Percentiles rank a stretch among this genome's conserved stretches.
Conservation (phyloP, 1,140 invertebrate genomes). For the Cydia strobilella region DNA sequence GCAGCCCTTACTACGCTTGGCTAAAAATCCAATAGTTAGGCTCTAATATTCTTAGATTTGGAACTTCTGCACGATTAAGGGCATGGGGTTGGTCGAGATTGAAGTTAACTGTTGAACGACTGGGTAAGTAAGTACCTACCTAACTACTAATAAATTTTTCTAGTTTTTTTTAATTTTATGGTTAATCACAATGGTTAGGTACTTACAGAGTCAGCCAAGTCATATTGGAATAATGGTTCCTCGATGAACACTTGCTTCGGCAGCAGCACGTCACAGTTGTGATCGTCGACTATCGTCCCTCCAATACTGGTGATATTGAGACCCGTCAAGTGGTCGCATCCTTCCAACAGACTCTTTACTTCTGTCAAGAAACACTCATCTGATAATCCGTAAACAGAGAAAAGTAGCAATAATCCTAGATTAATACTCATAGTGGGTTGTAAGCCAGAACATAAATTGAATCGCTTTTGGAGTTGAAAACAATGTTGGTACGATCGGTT, state of each 20-base stretch:
- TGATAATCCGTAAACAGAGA: constrained; percentile 36
- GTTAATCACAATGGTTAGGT: too few species aligned
- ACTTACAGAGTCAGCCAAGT: constrained; percentile 65
- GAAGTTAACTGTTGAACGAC: too few species aligned
- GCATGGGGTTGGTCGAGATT: too few species aligned
- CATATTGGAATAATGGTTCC: constrained; percentile 67
- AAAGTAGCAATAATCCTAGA: constrained; percentile 34
- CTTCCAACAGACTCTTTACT: constrained; percentile 66
- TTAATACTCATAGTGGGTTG: constrained; percentile 5
- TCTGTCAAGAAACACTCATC: constrained; percentile 59
- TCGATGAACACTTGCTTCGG: constrained; percentile 73
- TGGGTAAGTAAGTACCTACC: too few species aligned
- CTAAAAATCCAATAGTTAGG: too few species aligned
- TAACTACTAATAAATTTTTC: too few species aligned
- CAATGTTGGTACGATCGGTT: neutral
- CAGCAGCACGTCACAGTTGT: constrained; percentile 73
- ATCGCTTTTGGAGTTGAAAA: neutral
- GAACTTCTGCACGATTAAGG: too few species aligned
- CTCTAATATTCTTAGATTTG: too few species aligned
- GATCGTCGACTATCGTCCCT: constrained; percentile 72
- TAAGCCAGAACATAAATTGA: neutral
- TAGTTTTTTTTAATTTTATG: too few species aligned
- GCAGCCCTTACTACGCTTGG: too few species aligned
- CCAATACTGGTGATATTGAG: constrained; percentile 68
- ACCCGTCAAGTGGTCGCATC: constrained; percentile 66